A percentile compares a stretch with the other conserved stretches of the same genome.
Evolutionary conservation across 1,140 invertebrate genomes (phyloP).

Genomic region (Cardiocondyla obscurior): DNA sequence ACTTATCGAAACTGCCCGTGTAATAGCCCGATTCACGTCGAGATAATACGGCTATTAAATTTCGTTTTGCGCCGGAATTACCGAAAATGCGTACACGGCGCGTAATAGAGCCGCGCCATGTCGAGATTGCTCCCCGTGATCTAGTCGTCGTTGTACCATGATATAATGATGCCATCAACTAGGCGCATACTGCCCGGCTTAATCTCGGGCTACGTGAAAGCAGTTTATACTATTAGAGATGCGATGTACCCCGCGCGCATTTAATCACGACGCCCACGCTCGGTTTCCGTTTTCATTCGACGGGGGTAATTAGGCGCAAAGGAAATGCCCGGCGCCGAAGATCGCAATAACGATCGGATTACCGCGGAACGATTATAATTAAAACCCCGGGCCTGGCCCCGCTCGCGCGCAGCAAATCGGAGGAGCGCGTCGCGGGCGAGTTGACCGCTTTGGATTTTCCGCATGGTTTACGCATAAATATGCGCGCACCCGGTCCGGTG

Average conservation of each 20-base stretch:
- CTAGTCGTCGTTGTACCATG: slow-evolving; percentile 39
- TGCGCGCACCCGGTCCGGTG: background rate
- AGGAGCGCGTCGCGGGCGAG: background rate
- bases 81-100: slow-evolving; percentile 27
- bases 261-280: background rate
- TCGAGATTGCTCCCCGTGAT: slow-evolving; percentile 40
- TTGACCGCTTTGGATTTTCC: slow-evolving; percentile 43
- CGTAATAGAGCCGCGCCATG: slow-evolving; percentile 31
- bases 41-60: slow-evolving; percentile 45
- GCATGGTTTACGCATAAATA: slow-evolving; percentile 19
- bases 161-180: slow-evolving; percentile 54
- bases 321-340: background rate
- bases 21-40: background rate
- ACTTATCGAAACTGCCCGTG: slow-evolving; percentile 24
- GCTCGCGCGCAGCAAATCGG: background rate
- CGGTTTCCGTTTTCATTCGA: slow-evolving; percentile 7
- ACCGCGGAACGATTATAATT: slow-evolving; percentile 1
- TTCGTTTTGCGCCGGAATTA: slow-evolving; percentile 31
- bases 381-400: background rate
- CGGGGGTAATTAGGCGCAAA: background rate
- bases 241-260: background rate
- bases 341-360: background rate
- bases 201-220: slow-evolving; percentile 21
- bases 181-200: slow-evolving; percentile 18
- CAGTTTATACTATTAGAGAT: slow-evolving; percentile 46